Conservation (phyloP, 1,140 invertebrate genomes). For the Drosophila repleta region DNA sequence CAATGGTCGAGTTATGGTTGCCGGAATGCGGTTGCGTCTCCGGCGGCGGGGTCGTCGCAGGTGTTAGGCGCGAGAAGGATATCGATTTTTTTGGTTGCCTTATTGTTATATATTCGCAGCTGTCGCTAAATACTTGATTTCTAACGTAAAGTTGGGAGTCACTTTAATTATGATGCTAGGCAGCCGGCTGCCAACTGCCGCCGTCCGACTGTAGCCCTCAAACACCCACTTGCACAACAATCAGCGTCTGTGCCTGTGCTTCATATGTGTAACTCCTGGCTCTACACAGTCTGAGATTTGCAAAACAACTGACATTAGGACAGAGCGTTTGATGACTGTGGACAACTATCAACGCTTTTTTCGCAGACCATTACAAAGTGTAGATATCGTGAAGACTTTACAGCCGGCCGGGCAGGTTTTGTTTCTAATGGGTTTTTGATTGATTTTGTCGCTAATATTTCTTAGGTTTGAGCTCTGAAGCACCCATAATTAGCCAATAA, state of each 20-base stretch:
- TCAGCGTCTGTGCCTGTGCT: neutral
- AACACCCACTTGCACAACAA: neutral
- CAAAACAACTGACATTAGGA: conserved; percentile 45
- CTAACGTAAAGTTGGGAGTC: conserved; percentile 32
- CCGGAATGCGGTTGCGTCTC: conserved; percentile 6
- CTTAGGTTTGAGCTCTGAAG: conserved; percentile 13
- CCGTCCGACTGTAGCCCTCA: conserved; percentile 6
- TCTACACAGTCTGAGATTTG: conserved; percentile 43
- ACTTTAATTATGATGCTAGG: neutral
- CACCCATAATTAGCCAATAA: conserved; percentile 33
- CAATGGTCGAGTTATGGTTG: conserved; percentile 17
- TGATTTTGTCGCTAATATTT: conserved; percentile 40
- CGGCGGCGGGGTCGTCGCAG: conserved; percentile 27
- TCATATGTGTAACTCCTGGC: neutral
- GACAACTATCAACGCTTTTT: conserved; percentile 10
- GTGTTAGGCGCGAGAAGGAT: conserved; percentile 61
- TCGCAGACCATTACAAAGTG: conserved; percentile 5
- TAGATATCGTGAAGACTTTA: conserved; percentile 9
- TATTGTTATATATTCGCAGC: conserved; percentile 64
- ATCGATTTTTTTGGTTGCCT: conserved; percentile 70
- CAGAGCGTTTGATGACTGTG: conserved; percentile 9
- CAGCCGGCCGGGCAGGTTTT: conserved; percentile 6
- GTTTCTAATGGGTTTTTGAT: conserved; percentile 68
- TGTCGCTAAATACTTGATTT: conserved; percentile 53
- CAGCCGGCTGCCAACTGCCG: neutral